These are phyloP conservation scores for Pseudochaenichthys georgianus DNA, from an alignment of 2,797 vertebrate species.

Conservation along the genomic window DNA sequence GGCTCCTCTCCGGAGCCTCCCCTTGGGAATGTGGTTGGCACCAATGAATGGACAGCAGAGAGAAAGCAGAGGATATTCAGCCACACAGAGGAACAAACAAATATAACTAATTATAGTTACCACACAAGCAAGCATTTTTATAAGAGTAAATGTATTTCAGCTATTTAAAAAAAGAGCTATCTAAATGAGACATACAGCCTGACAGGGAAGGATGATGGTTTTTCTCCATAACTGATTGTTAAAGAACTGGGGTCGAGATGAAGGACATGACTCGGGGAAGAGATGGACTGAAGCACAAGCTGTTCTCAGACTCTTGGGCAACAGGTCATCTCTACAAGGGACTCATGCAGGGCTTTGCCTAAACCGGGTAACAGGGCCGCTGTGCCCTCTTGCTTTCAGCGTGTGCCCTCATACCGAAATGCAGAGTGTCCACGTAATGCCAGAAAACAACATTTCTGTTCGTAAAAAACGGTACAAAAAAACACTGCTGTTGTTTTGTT, in stretches of 20 bases:
- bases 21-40: slow-evolving; percentile 29
- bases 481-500: too few relatives aligned
- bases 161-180: neutral
- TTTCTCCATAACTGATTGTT: neutral
- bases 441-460: too few relatives aligned
- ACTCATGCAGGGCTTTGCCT: neutral
- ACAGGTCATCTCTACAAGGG: too few relatives aligned
- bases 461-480: too few relatives aligned
- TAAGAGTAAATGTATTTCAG: too few relatives aligned
- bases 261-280: neutral
- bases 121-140: neutral
- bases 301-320: neutral
- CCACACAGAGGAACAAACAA: slow-evolving; percentile 14
- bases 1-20: slow-evolving; percentile 31
- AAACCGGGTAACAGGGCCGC: too few relatives aligned
- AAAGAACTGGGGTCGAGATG: neutral
- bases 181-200: neutral
- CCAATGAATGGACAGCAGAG: slow-evolving; percentile 33
- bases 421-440: too few relatives aligned
- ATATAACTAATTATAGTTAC: neutral
- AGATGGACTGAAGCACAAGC: neutral
- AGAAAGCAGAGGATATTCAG: slow-evolving; percentile 33
- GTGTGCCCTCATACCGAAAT: too few relatives aligned
- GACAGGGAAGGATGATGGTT: neutral
- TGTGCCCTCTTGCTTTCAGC: too few relatives aligned